Evolutionary conservation across 2,888 invertebrate genomes (phyloP).

Genomic region (Calameuta idolon): DNA sequence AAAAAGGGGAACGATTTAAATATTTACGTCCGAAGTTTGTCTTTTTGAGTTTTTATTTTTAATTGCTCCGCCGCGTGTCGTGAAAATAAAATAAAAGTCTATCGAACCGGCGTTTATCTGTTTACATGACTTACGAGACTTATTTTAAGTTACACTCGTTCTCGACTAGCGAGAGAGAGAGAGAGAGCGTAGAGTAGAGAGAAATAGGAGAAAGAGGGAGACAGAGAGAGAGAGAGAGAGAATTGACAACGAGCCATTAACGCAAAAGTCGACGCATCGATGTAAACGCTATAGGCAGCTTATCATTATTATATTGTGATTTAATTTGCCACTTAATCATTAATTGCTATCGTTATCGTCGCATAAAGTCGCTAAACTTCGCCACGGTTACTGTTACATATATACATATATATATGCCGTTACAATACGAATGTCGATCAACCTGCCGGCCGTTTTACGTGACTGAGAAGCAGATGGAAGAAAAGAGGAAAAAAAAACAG

Average conservation of each 20-base stretch:
- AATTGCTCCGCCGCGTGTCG: background rate
- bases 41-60: background rate
- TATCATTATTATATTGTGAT: background rate
- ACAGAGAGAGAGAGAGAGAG: background rate
- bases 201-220: background rate
- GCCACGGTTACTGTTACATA: background rate
- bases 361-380: background rate
- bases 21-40: background rate
- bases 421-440: slow-evolving; percentile 9
- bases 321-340: slow-evolving; percentile 4
- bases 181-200: background rate
- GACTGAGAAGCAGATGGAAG: background rate
- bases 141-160: background rate
- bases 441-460: slow-evolving; percentile 4
- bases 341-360: slow-evolving; percentile 1
- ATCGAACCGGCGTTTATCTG: background rate
- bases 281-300: background rate
- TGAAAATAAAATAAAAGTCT: background rate
- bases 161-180: background rate
- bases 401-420: background rate
- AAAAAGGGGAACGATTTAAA: background rate
- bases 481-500: background rate
- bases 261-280: background rate
- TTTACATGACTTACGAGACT: background rate
- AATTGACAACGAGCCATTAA: background rate